Evolutionary conservation across 1,140 invertebrate species (phyloP).

Genomic region (Frieseomelitta varia): DNA sequence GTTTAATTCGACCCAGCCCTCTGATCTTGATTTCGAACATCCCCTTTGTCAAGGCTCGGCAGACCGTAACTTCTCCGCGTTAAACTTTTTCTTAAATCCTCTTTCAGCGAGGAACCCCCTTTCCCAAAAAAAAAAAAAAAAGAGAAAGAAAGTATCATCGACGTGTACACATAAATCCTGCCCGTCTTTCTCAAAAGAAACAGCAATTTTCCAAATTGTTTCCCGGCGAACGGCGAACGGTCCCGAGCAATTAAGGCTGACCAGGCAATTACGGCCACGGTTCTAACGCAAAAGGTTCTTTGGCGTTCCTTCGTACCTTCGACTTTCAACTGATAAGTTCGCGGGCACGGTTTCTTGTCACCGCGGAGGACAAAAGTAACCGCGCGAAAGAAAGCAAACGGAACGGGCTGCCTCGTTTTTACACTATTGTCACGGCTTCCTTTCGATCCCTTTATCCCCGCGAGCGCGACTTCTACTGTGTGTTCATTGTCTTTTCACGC

Average conservation of each 20-base stretch:
- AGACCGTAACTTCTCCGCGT: not conserved
- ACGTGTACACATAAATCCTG: not conserved
- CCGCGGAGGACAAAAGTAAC: slow-evolving; percentile 26
- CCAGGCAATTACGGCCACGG: not conserved
- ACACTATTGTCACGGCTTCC: slow-evolving; percentile 22
- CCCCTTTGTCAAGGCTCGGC: not conserved
- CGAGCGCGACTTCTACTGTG: slow-evolving; percentile 9
- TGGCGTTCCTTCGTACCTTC: not conserved
- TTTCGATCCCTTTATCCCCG: slow-evolving; percentile 39
- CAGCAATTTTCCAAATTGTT: not conserved
- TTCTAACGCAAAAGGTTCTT: not conserved
- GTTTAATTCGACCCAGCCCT: not conserved
- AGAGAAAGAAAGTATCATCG: too few species aligned
- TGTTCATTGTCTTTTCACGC: slow-evolving; percentile 29
- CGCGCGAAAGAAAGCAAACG: not conserved
- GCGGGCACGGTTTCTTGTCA: not conserved
- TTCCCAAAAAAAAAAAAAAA: not conserved
- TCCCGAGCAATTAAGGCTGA: not conserved
- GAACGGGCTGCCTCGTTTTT: slow-evolving; percentile 27
- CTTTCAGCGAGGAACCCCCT: too few species aligned
- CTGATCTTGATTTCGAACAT: slow-evolving; percentile 20
- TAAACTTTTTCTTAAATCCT: not conserved
- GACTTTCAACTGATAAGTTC: slow-evolving; percentile 10
- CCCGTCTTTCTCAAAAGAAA: not conserved
- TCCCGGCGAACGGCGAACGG: not conserved